Evolutionary conservation across 2,797 vertebrate species (phyloP), one percentile per base, ranked within the genome.

Genomic region (Manis javanica): DNA sequence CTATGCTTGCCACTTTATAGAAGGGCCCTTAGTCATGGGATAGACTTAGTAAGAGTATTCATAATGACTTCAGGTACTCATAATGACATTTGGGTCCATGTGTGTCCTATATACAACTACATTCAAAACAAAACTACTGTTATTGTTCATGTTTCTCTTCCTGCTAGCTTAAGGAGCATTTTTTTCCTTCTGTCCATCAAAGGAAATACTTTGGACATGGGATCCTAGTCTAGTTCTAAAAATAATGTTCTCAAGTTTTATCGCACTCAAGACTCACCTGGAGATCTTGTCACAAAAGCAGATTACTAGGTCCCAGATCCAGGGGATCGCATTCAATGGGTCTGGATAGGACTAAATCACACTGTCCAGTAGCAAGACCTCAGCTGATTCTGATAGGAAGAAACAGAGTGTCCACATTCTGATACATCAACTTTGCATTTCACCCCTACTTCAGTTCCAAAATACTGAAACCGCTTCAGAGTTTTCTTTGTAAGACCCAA

Each of bases 161-260:
- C 51, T 86, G 53, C 18, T 82, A 34, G 39, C 10, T 74, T 31
- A 64, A 59, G 7, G 6, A 94, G 34, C 46, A 46, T 77, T 31
- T 9, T 2, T 42, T 11, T 19, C 11, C 14, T 39, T 75, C 15
- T 79, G 31, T 46, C 4, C 31, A 83, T 2, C n/a, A 78, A 88
- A 64, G 55, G 49, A 88, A 90, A 24, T 95, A 89, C 87, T 84
- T 96, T 89, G n/a, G 42, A 51, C 57, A 64, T 46, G 59, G 75
- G 57, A 57, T 78, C 14, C 16, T 69, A 15, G 18, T 75, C 57
- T 64, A n/a, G 57, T 95, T 82, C 63, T 61, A 42, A 68, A 57
- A 82, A 59, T 24, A 64, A 39, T 84, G 53, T 34, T 77, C n/a
- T 42, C 14, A 64, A 63, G 31, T 71, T 87, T 89, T n/a, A 29